Conservation (phyloP, 2,113 vertebrate species). For the Rhipidura dahli region DNA sequence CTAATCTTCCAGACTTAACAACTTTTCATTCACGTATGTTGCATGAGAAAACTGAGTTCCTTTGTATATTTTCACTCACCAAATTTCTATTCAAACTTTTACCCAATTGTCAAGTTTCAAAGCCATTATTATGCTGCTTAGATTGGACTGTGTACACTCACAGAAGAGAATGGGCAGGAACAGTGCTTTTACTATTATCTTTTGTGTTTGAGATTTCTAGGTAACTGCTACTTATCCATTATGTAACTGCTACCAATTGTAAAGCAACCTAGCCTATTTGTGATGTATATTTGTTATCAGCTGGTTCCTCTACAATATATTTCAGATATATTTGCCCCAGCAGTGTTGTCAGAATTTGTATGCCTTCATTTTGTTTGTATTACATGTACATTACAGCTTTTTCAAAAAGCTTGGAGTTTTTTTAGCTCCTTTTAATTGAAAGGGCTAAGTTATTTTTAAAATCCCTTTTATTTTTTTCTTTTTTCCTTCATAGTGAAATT, state of each 20-base stretch:
- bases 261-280: background rate
- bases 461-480: accelerated
- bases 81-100: background rate
- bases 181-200: background rate
- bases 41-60: background rate
- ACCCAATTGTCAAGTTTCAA: background rate
- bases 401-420: background rate
- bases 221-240: background rate
- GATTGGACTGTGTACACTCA: background rate
- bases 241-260: background rate
- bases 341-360: background rate
- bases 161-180: background rate
- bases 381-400: background rate
- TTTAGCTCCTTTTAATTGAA: background rate
- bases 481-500: background rate
- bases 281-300: background rate
- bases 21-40: background rate
- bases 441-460: background rate
- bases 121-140: background rate
- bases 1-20: background rate
- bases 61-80: background rate
- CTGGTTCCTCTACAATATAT: background rate
- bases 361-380: background rate
- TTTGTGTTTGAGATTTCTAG: background rate
- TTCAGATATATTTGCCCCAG: background rate